These are phyloP conservation scores for Xenopus tropicalis DNA, from an alignment of 2,113 vertebrate genomes.

Conservation along the genomic window DNA sequence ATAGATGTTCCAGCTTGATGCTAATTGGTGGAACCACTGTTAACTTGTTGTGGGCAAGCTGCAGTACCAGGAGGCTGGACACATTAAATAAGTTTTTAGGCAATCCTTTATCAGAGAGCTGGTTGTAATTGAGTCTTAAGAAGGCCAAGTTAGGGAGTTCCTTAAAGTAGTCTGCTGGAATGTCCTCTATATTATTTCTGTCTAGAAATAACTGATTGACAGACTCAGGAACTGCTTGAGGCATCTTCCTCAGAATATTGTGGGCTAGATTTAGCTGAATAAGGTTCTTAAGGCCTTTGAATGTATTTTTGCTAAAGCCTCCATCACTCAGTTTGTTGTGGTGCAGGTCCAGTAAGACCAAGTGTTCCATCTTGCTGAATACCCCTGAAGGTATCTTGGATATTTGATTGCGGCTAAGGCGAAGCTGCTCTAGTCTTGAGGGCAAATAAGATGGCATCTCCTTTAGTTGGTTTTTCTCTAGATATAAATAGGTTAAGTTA, in stretches of 20 bases:
- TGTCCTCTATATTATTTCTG: slow-evolving; percentile 85
- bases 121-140: slow-evolving; percentile 90
- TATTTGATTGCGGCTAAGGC: slow-evolving; percentile 86
- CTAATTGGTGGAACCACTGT: slow-evolving; percentile 79
- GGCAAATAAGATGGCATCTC: slow-evolving; percentile 86
- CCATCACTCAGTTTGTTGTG: slow-evolving; percentile 86
- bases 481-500: slow-evolving; percentile 83
- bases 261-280: slow-evolving; percentile 94
- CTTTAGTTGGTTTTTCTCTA: slow-evolving; percentile 83
- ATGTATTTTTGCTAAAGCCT: slow-evolving; percentile 80
- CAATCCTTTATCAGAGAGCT: slow-evolving; percentile 84
- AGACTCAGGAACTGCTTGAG: slow-evolving; percentile 72
- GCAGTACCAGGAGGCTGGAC: slow-evolving; percentile 86
- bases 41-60: slow-evolving; percentile 91
- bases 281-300: slow-evolving; percentile 87
- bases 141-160: slow-evolving; percentile 82
- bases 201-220: slow-evolving; percentile 93
- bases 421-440: slow-evolving; percentile 81
- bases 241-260: slow-evolving; percentile 90
- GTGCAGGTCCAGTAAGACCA: slow-evolving; percentile 89
- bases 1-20: slow-evolving; percentile 84
- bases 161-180: slow-evolving; percentile 87
- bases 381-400: slow-evolving; percentile 79
- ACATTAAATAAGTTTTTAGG: slow-evolving; percentile 88
- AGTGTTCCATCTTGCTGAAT: slow-evolving; percentile 82